Base-by-base conservation (phyloP, 2,888 invertebrate genomes). In the Toxonevra muliebris region DNA sequence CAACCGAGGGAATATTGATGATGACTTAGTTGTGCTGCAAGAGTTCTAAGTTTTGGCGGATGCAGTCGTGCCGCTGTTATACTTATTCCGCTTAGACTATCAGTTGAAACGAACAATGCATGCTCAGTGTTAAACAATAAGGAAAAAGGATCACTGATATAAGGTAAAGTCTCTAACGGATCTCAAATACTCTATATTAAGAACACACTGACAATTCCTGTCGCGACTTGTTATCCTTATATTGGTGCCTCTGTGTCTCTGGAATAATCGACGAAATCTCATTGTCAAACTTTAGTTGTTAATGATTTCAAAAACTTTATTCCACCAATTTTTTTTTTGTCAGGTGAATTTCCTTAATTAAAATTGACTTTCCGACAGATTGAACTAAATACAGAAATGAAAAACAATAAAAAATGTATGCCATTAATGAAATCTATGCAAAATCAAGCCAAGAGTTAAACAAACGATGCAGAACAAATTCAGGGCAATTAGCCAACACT, bases 401-500 rank as follows among this genome's bases (percentile, higher is more conserved):
- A 57, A 45, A 30, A 48, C 55, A 40, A 9, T 15, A 5, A 40
- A 57, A 30, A 52, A 8, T 59, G 17, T 11, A 50, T 48, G 17
- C 12, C 50, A 30, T 50, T 42, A 53, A 53, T 42, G 42, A 65
- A 62, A 61, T 54, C 61, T 13, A 13, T 2, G n/a, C 55, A 58
- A 45, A 57, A 60, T 54, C 52, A 65, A 65, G 45, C 48, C 40
- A 62, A 62, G 62, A 55, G 43, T 45, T 17, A 62, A 66, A 43
- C 58, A 60, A 71, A 68, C 68, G 66, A 68, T 52, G 54, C 63
- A 40, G 53, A 69, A 69, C 65, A 66, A 71, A 71, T 68, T 68
- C 65, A 50, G 19, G 68, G 69, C 68, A 69, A 69, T 71, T 71
- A 71, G 68, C 71, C 58, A 52, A 65, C 54, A 65, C 58, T 30